A percentile compares a stretch with the other conserved stretches of the same genome.
Conservation (phyloP, 2,113 vertebrate genomes). For the Pachycephala philippinensis region DNA sequence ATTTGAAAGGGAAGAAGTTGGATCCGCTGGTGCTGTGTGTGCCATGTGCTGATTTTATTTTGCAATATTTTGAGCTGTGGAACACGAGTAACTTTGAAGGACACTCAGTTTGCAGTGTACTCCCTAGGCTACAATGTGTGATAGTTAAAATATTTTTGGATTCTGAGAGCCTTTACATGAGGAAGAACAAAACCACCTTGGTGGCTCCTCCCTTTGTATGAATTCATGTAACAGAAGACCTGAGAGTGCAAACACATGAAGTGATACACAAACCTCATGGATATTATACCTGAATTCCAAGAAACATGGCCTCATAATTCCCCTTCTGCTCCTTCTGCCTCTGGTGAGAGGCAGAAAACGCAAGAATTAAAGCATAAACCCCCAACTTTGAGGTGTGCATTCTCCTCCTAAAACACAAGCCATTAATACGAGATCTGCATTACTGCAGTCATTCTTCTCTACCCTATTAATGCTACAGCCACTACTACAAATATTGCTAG, state of each 20-base stretch:
- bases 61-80: neutral
- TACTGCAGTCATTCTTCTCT: neutral
- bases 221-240: neutral
- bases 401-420: neutral
- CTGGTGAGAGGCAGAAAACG: neutral
- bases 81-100: neutral
- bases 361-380: neutral
- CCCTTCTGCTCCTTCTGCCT: neutral
- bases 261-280: neutral
- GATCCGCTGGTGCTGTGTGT: neutral
- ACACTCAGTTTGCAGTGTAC: neutral
- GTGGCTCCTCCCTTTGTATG: neutral
- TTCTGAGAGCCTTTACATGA: neutral
- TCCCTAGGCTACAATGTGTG: neutral
- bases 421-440: neutral
- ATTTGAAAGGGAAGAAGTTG: neutral
- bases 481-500: neutral
- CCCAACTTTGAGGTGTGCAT: neutral
- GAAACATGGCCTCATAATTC: neutral
- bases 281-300: neutral
- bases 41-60: neutral
- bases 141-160: neutral
- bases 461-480: neutral
- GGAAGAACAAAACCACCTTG: neutral
- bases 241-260: neutral